Conservation (phyloP, 1,140 invertebrate genomes). For the Eufriesea mexicana region DNA sequence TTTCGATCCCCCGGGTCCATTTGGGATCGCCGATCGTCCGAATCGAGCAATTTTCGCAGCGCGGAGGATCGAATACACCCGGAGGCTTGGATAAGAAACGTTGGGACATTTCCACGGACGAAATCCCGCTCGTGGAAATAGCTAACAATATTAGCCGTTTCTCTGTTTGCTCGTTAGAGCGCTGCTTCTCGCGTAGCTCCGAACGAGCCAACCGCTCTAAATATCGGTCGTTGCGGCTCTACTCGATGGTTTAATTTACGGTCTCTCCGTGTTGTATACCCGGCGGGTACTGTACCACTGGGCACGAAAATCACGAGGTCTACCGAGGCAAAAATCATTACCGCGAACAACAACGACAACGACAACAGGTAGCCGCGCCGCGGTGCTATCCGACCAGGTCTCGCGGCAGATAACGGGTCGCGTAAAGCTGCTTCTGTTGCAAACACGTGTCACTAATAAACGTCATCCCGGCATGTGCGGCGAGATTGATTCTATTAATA, state of each 20-base stretch:
- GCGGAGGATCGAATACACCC: background rate
- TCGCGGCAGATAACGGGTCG: constrained; percentile 56
- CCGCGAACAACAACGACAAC: background rate
- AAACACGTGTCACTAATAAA: constrained; percentile 70
- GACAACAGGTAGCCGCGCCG: constrained; percentile 41
- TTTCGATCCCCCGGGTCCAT: too few species aligned
- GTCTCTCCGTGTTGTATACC: too few species aligned
- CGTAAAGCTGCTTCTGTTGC: constrained; percentile 60
- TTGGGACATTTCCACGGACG: too few species aligned
- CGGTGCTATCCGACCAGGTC: constrained; percentile 21
- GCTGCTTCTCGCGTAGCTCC: too few species aligned
- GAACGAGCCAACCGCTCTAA: too few species aligned
- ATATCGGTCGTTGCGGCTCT: too few species aligned
- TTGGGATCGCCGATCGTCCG: background rate
- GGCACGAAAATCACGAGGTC: constrained; percentile 3
- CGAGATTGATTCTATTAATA: constrained; percentile 72
- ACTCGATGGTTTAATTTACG: too few species aligned
- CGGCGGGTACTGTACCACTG: background rate
- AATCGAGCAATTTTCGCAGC: too few species aligned
- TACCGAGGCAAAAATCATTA: constrained; percentile 33
- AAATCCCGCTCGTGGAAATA: too few species aligned
- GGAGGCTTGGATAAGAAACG: too few species aligned
- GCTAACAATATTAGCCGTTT: too few species aligned
- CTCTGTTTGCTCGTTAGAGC: too few species aligned
- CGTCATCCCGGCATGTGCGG: constrained; percentile 63